Base-by-base conservation (phyloP, 2,888 invertebrate genomes). In the Perizoma affinitatum region DNA sequence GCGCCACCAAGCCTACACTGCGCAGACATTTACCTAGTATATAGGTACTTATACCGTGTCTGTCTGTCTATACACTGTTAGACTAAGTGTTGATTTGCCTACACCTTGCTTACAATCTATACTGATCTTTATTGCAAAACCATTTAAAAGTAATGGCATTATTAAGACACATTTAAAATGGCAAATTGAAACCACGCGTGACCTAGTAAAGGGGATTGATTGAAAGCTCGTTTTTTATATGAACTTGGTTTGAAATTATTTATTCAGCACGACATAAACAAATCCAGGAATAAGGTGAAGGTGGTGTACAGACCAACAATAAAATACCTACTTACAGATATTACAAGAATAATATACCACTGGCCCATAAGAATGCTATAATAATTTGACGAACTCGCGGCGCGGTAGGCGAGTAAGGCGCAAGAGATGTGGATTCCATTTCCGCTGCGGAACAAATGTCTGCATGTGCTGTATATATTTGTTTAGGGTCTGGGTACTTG, bases 81-180 rank as follows among this genome's bases (percentile, higher is more conserved):
- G 35, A 33, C 49, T 10, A 33, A 42, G 6, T 41, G 49, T 38
- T 41, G 33, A 50, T 50, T 61, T 46, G 52, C 43, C 45, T 56
- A 55, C 46, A 40, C 49, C 36, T 55, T 6, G 6, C n/a, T 49
- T 49, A 35, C 53, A 47, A 40, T 35, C 45, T 52, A 60, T 68
- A 62, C 40, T 49, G 38, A 68, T 63, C 58, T 66, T 57, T 58
- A 61, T 56, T 65, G 38, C 43, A 41, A 61, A 60, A 63, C 22
- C 50, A 52, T 53, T 61, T 55, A 50, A 53, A 60, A 54, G 57
- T 56, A 60, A 58, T 61, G 40, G 55, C 54, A 65, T 61, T 56
- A 63, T 44, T 61, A 56, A 57, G 51, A 55, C 58, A 56, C 61
- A 36, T 57, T 52, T 57, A 50, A 44, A 53, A 53, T 11, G 11